Base-by-base conservation (phyloP, 2,113 vertebrate genomes). In the Lagopus leucura region DNA sequence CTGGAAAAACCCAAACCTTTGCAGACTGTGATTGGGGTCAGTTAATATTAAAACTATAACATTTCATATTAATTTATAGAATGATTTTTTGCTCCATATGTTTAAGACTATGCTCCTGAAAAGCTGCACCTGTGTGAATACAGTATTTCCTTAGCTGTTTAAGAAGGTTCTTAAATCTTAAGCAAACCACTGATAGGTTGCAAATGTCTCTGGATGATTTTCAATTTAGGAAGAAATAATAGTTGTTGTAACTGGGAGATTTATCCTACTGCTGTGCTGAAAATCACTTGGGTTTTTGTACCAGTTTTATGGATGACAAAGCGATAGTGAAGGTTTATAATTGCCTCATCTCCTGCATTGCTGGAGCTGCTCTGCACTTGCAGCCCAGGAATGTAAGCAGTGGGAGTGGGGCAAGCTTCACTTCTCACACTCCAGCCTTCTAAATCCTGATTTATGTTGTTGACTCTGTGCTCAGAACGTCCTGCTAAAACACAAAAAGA, bases 321-420 rank as follows among this genome's bases (percentile, higher is more conserved):
- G 58, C 1, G 38, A 60, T 86, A 90, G 75, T 82, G 87, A 67
- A 88, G 82, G 93, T 96, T 90, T 85, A 55, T 69, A 20, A 77
- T 78, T 69, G 79, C 27, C 85, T 75, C 61, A 40, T 91, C 87
- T 93, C 64, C 75, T 1, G 82, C 73, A 82, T 36, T 4, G 0
- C 74, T 67, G 21, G 64, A 76, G 63, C 5, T 30, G 48, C 43
- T 6, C 52, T 52, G 72, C 94, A 89, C 87, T 91, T 96, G 89
- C 82, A 83, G 87, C 42, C 42, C 84, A 21, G 87, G 82, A 89
- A 87, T 82, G 79, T 69, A 50, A 32, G 42, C 58, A 22, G 42
- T 0, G 50, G 79, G 87, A 94, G 52, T 7, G 34, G 55, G 86
- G 61, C 1, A 5, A 88, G 67, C 89, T 89, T 94, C 82, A 83